Evolutionary conservation across 2,113 vertebrate species (phyloP).

Genomic region (Murina feae): DNA sequence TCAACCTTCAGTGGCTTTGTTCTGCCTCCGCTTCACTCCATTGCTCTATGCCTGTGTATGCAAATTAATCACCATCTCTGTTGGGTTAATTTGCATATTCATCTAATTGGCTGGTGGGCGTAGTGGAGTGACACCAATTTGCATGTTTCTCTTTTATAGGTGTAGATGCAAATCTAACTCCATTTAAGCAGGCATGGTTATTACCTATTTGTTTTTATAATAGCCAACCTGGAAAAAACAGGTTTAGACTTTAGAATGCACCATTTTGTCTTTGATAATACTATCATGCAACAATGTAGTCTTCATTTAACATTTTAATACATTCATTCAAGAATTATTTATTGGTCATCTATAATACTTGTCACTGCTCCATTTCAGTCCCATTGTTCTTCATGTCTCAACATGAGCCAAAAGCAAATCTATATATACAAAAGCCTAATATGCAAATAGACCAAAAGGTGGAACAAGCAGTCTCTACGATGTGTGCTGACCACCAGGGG

Average conservation of each 20-base stretch:
- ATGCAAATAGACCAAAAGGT: too few species aligned
- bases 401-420: neutral
- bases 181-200: accelerated
- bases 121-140: too few species aligned
- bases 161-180: neutral
- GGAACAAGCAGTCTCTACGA: too few species aligned
- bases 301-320: neutral
- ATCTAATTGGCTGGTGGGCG: too few species aligned
- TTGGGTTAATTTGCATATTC: too few species aligned
- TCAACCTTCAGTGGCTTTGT: too few species aligned
- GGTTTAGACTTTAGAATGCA: neutral
- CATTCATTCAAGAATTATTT: neutral
- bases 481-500: too few species aligned
- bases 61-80: too few species aligned
- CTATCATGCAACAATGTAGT: neutral
- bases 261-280: neutral
- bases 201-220: neutral
- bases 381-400: neutral
- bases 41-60: too few species aligned
- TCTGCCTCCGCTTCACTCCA: too few species aligned
- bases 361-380: neutral
- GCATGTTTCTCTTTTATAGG: too few species aligned
- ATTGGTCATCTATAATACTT: neutral
- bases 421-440: too few species aligned
- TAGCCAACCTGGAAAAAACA: neutral